These are phyloP conservation scores for Pheucticus melanocephalus DNA, from an alignment of 2,113 vertebrate genomes.

Conservation along the genomic window DNA sequence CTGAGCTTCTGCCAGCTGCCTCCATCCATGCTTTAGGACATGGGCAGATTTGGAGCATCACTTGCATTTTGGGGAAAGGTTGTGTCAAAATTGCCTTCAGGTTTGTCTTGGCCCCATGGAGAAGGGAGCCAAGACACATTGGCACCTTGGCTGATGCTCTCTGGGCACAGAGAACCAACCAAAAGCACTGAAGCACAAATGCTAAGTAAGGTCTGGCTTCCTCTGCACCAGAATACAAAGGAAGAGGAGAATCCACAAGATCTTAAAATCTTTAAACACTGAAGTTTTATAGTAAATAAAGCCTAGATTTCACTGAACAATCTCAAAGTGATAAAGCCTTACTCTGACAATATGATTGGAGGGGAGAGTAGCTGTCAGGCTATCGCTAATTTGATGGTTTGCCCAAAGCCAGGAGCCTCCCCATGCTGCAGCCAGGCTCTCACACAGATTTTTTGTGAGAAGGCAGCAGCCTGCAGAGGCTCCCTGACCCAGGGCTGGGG, in stretches of 20 bases:
- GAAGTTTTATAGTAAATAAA: neutral
- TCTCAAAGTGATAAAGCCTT: neutral
- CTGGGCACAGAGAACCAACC: neutral
- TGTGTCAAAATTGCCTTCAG: neutral
- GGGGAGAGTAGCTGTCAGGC: neutral
- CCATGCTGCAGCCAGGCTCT: neutral
- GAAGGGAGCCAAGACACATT: neutral
- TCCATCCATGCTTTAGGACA: neutral
- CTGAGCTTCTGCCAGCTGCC: neutral
- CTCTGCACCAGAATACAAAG: neutral
- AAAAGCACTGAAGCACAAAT: neutral
- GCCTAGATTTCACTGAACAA: neutral
- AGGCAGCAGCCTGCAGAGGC: neutral
- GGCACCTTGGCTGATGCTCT: neutral
- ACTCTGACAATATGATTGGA: neutral
- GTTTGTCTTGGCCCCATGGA: neutral
- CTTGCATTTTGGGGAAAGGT: neutral
- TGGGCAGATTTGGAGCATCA: neutral
- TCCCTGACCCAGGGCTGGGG: neutral
- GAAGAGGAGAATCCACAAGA: neutral
- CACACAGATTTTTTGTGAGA: neutral
- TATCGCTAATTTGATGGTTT: rapidly evolving
- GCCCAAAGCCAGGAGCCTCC: neutral
- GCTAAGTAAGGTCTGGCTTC: neutral
- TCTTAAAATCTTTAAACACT: neutral